Conservation (phyloP, 2,888 invertebrate genomes). For the Coremacera marginata region DNA sequence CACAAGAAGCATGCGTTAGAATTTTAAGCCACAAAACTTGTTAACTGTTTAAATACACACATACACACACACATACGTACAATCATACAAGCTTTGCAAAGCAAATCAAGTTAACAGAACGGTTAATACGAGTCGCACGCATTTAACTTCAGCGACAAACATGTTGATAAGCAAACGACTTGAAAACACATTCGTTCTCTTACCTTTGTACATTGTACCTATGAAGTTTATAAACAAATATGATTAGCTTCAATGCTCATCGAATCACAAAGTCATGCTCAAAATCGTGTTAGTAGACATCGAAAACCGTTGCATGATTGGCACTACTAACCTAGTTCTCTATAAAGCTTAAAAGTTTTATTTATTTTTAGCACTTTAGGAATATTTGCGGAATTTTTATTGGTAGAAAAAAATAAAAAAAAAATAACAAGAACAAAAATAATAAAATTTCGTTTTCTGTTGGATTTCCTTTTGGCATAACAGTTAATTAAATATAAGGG, state of each 20-base stretch:
- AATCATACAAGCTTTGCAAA: conserved; percentile 19
- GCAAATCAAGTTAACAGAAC: conserved; percentile 21
- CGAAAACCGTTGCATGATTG: conserved; percentile 22
- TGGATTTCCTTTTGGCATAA: background rate
- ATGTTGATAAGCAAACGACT: background rate
- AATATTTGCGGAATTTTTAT: conserved; percentile 1
- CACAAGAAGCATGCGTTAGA: conserved; percentile 6
- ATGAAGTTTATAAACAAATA: background rate
- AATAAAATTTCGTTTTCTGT: conserved; percentile 20
- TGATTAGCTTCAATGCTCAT: background rate
- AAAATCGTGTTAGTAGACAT: background rate
- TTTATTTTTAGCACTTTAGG: background rate
- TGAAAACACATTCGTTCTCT: background rate
- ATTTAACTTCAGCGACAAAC: background rate
- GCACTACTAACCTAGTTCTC: conserved; percentile 48
- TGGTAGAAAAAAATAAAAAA: conserved; percentile 1
- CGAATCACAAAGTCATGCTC: conserved; percentile 1
- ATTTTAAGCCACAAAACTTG: conserved; percentile 20
- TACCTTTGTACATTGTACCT: background rate
- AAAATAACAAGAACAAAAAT: background rate
- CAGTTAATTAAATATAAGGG: background rate
- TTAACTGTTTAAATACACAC: background rate
- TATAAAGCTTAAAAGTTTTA: conserved; percentile 9
- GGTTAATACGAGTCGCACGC: conserved; percentile 6
- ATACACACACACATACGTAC: background rate